A percentile compares a stretch with the other conserved stretches of the same genome.
Conservation (phyloP, 2,888 invertebrate species). For the Sicus ferrugineus region DNA sequence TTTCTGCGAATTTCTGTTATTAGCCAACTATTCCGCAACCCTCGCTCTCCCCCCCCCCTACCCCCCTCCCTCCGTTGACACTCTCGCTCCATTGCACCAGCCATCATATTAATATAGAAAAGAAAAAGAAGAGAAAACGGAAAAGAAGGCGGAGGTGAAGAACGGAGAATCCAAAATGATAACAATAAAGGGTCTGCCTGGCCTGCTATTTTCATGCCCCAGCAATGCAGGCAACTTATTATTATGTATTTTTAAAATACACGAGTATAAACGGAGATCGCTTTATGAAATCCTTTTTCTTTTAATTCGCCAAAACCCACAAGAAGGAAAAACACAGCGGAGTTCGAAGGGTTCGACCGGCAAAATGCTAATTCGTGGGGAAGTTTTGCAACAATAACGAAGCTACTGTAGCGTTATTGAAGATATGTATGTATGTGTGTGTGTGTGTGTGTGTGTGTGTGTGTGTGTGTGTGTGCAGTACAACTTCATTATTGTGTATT, state of each 20-base stretch:
- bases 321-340: neutral
- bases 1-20: too few species aligned
- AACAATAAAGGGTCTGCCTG: neutral
- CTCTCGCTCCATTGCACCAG: neutral
- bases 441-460: too few species aligned
- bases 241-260: neutral
- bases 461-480: neutral
- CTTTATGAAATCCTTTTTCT: too few species aligned
- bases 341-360: neutral
- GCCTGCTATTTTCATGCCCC: neutral
- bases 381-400: neutral
- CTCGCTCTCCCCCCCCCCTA: too few species aligned
- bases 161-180: neutral
- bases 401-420: neutral
- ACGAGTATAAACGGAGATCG: too few species aligned
- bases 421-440: too few species aligned
- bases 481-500: conserved; percentile 26
- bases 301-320: too few species aligned
- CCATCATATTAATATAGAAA: neutral
- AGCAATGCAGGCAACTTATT: neutral
- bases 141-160: neutral
- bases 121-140: too few species aligned
- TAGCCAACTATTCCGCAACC: too few species aligned
- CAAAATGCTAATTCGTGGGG: conserved; percentile 2
- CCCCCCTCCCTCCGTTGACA: neutral